phyloP scores from a whole-genome alignment of 92 coral and sea anemone genomes.

The Porites rus region DNA sequence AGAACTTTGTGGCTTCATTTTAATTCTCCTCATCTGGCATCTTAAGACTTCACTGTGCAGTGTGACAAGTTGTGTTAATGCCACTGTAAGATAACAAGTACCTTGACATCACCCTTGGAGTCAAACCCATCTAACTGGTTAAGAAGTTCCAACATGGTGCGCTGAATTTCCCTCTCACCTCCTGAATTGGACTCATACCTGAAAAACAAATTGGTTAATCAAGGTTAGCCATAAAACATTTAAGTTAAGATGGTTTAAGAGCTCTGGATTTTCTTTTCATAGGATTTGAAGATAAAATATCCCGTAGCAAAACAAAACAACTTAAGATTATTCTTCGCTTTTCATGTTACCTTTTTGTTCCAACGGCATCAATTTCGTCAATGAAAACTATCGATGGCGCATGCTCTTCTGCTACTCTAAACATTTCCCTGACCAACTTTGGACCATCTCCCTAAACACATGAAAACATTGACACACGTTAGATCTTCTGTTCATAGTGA shows the following conservation, averaged over 20 bases:
- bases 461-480: neutral
- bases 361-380: conserved; percentile 99
- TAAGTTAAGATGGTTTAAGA: too few relatives aligned
- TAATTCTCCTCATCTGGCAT: too few relatives aligned
- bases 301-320: too few relatives aligned
- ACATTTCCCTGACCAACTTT: conserved; percentile 95
- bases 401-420: conserved; percentile 98
- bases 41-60: too few relatives aligned
- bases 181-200: conserved; percentile 99
- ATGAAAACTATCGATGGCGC: conserved; percentile 99
- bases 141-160: conserved; percentile 98
- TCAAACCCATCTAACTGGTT: conserved; percentile 99
- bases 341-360: conserved; percentile 87
- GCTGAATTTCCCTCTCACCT: conserved; percentile 98
- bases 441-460: conserved; percentile 96
- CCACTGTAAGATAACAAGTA: neutral
- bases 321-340: too few relatives aligned
- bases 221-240: neutral
- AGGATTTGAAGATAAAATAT: too few relatives aligned
- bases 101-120: conserved; percentile 99
- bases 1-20: too few relatives aligned
- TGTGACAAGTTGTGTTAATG: neutral
- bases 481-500: neutral
- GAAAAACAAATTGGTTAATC: neutral
- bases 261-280: too few relatives aligned